phyloP scores from a whole-genome alignment of 2,797 vertebrate genomes.

The Odontamblyopus rebecca region DNA sequence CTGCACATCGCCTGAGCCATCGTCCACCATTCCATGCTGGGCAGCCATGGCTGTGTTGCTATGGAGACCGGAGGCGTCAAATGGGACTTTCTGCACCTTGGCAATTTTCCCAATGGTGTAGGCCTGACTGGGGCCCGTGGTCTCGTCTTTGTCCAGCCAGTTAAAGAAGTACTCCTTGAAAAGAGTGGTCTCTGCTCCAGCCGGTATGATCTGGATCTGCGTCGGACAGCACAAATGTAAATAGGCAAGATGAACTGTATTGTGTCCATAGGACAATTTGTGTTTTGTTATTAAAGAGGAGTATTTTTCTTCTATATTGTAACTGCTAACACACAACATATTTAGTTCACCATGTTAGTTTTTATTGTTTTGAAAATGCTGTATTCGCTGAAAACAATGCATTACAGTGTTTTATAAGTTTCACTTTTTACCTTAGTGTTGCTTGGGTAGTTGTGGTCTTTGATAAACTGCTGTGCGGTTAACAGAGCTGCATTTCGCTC shows the following conservation, averaged over 20 bases:
- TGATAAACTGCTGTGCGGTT: slow-evolving; percentile 67
- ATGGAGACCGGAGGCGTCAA: slow-evolving; percentile 73
- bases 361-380: too few species aligned
- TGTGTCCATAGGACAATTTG: not conserved
- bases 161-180: slow-evolving; percentile 81
- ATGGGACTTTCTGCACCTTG: slow-evolving; percentile 69
- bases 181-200: slow-evolving; percentile 67
- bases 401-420: too few species aligned
- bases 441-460: slow-evolving; percentile 63
- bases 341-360: too few species aligned
- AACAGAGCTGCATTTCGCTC: slow-evolving; percentile 70
- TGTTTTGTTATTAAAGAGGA: not conserved
- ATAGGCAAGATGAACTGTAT: not conserved
- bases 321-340: too few species aligned
- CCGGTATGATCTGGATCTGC: slow-evolving; percentile 74
- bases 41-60: slow-evolving; percentile 71
- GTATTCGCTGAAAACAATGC: too few species aligned
- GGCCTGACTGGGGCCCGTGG: slow-evolving; percentile 52
- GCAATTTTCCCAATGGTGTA: slow-evolving; percentile 64
- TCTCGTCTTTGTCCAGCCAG: slow-evolving; percentile 76
- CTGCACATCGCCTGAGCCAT: slow-evolving; percentile 76
- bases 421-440: slow-evolving; percentile 64
- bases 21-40: slow-evolving; percentile 78
- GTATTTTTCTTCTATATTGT: too few species aligned
- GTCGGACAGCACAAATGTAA: not conserved